Evolutionary conservation across 2,113 vertebrate genomes (phyloP), one percentile per base, ranked within the genome.

Genomic region (Synchiropus splendidus): DNA sequence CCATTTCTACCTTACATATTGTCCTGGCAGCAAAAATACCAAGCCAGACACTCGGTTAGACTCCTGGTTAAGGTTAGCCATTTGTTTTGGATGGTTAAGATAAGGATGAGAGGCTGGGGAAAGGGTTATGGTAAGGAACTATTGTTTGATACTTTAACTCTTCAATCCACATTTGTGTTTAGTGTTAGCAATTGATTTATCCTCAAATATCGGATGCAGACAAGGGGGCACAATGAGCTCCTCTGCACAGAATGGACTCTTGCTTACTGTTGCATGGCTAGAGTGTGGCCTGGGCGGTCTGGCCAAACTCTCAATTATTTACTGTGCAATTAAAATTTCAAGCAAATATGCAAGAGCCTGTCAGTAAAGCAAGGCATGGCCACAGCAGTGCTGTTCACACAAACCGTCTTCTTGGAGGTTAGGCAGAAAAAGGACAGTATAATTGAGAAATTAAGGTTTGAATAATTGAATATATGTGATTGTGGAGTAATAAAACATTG

Each of bases 261-360:
- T 66, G 50, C 55, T 21, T 39, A 27, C 46, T 44, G 39, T 67
- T 68, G 54, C 55, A 61, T 58, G 59, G 49, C 51, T 48, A 43
- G 44, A 38, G 48, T 10, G 18, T 36, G 10, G 58, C 45, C 31
- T 32, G 21, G 33, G 45, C 33, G 61, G 51, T 31, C 15, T 18
- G 45, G 51, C 41, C 36, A 55, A 42, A 18, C 32, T 21, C 46
- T 79, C 42, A 79, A 76, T 73, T 61, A 83, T 78, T 78, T 39
- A 82, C 36, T 10, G 27, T 2, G 5, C 32, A 64, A 62, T 79
- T 64, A 70, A 79, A 71, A 57, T 70, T 78, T 77, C 42, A 81
- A 61, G 32, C 39, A 76, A 59, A 74, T 68, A 59, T 57, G 71
- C 49, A 66, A 56, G 58, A 51, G 58, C 51, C 57, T 73, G 61